Evolutionary conservation across 2,113 vertebrate genomes (phyloP).

Genomic region (Centropristis striata): DNA sequence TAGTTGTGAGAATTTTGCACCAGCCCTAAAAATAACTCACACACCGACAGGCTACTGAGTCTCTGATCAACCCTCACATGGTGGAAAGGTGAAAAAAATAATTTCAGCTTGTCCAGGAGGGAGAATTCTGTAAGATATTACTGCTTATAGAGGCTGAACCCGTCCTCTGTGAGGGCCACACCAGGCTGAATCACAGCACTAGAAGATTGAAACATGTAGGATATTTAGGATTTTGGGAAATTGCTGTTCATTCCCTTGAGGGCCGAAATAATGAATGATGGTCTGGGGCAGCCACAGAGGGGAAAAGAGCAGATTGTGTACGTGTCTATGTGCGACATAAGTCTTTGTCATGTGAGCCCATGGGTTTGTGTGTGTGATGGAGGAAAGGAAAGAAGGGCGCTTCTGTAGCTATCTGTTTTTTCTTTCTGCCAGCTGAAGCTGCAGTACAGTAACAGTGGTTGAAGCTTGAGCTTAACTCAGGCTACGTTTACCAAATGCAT

Average conservation of each 20-base stretch:
- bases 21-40: neutral
- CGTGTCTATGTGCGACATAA: conserved; percentile 19
- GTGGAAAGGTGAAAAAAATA: conserved; percentile 15
- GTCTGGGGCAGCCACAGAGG: conserved; percentile 6
- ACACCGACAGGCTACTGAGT: conserved; percentile 9
- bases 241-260: conserved; percentile 17
- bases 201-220: conserved; percentile 36
- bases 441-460: conserved; percentile 17
- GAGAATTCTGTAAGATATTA: conserved; percentile 25
- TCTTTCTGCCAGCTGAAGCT: conserved; percentile 76
- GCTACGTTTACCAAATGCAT: conserved; percentile 48
- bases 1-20: neutral
- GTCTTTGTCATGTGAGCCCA: conserved; percentile 5
- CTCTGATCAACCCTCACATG: conserved; percentile 33
- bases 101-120: conserved; percentile 36
- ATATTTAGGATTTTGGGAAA: conserved; percentile 22
- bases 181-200: conserved; percentile 17
- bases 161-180: conserved; percentile 19
- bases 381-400: conserved; percentile 34
- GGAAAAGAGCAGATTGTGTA: neutral
- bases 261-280: conserved; percentile 44
- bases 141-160: conserved; percentile 4
- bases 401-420: conserved; percentile 72
- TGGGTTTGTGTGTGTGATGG: conserved; percentile 22
- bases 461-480: conserved; percentile 7